Base-by-base conservation (phyloP, 23 tunicate species). In the Corella eumyota region DNA sequence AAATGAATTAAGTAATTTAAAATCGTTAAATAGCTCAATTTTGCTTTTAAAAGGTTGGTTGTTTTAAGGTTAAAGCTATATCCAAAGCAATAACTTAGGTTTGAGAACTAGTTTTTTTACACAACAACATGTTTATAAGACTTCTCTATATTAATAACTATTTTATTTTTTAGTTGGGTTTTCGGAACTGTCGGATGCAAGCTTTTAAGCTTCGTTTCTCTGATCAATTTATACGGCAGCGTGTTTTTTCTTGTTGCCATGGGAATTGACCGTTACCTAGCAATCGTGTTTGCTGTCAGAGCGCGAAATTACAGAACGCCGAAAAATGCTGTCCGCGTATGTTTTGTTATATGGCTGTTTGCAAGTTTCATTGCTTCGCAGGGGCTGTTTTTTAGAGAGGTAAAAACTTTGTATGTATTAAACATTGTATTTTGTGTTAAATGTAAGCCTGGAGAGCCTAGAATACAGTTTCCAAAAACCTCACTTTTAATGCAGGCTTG, bases 241-340 rank as follows among this genome's bases (percentile, higher is more conserved):
- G 95, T 85, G 3, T 85, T 76, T 64, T 80, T 90, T 50, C 74
- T 90, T 4, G 82, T 75, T 5, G 91, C 78, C 3, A 90, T 90
- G 97, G 84, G 83, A 22, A 58, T 90, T 27, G 97, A 90, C 55
- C 83, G 97, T 0, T 90, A 51, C 61, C 50, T 90, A 1, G 97
- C 97, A 2, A 77, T 90, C 1, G 97, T 90, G 2, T 74, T 45
- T 34, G 84, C 75, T 4, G 48, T 75, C 27, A 45, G 65, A 49
- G 50, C 78, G 3, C 60, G 80, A 37, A 46, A 62, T 34, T 67
- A 58, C 50, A 70, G 97, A 28, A 85, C 85, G 25, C 79, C 70
- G 46, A 48, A 63, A 50, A 85, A 76, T 15, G 95, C 95, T 3
- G 36, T 66, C 1, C 50, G 59, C 9, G 85, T 77, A 13, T 77